phyloP scores from a whole-genome alignment of 2,888 invertebrate species.

The Gryllus longicercus region DNA sequence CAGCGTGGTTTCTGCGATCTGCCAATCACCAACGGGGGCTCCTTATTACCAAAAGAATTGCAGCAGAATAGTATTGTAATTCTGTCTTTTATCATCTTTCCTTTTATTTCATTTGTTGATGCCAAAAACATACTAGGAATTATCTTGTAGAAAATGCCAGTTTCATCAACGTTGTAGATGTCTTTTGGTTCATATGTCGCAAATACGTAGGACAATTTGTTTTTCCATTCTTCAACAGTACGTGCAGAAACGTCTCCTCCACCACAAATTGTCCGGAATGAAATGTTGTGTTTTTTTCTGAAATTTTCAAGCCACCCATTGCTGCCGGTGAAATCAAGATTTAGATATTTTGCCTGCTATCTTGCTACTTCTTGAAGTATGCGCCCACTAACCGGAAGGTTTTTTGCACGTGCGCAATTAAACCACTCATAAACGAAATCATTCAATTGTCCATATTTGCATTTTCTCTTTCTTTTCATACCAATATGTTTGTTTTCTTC shows the following conservation, averaged over 20 bases:
- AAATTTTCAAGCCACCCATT: conserved; percentile 29
- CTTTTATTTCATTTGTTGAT: neutral
- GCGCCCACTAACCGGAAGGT: conserved; percentile 20
- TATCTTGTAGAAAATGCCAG: too few species aligned
- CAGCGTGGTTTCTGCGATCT: neutral
- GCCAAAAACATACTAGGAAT: too few species aligned
- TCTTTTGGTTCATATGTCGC: too few species aligned
- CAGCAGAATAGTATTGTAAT: conserved; percentile 27
- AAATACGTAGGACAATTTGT: too few species aligned
- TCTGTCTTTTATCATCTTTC: conserved; percentile 29
- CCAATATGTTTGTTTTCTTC: neutral
- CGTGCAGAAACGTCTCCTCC: neutral
- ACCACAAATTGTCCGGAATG: conserved; percentile 22
- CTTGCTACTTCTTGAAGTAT: conserved; percentile 22
- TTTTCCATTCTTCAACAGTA: too few species aligned
- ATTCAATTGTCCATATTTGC: neutral
- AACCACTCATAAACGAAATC: conserved; percentile 22
- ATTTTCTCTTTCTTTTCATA: conserved; percentile 4
- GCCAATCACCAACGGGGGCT: conserved; percentile 20
- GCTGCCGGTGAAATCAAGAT: conserved; percentile 20
- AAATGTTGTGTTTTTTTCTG: conserved; percentile 24
- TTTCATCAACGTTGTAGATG: too few species aligned
- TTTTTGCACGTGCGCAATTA: neutral
- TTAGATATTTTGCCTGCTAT: conserved; percentile 4
- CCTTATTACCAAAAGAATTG: conserved; percentile 17